Evolutionary conservation across 1,140 invertebrate genomes (phyloP).

Genomic region (Thaumetopoea pityocampa): DNA sequence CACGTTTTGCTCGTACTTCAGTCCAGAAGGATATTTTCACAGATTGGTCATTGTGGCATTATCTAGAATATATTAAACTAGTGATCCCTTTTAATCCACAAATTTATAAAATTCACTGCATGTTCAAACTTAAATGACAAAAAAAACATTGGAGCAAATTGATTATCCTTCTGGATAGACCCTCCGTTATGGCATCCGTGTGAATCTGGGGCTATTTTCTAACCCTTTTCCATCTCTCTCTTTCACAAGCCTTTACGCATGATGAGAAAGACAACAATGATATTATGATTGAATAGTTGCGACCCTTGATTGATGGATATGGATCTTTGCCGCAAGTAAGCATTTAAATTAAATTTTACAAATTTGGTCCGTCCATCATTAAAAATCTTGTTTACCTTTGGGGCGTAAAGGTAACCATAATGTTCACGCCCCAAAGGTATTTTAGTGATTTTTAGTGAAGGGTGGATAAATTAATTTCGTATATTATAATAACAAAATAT

Average conservation of each 20-base stretch:
- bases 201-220: slow-evolving; percentile 20
- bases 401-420: no score
- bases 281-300: slow-evolving; percentile 16
- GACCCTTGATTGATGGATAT: slow-evolving; percentile 37
- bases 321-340: slow-evolving; percentile 25
- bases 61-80: no score
- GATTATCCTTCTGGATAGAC: slow-evolving; percentile 22
- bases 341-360: slow-evolving; percentile 32
- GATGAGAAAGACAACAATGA: slow-evolving; percentile 4
- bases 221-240: slow-evolving; percentile 17
- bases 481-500: no score
- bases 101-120: slow-evolving; percentile 5
- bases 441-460: not conserved
- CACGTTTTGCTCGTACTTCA: no score
- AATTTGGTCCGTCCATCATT: slow-evolving; percentile 32
- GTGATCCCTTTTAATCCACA: no score
- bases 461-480: no score
- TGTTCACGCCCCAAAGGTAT: no score
- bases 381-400: slow-evolving; percentile 37
- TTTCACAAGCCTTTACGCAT: not conserved
- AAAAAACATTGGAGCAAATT: slow-evolving; percentile 19
- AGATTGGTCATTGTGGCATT: no score
- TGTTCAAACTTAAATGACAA: no score
- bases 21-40: no score
- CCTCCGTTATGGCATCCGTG: slow-evolving; percentile 20